These are phyloP conservation scores for Miltochrista miniata DNA, from an alignment of 2,888 invertebrate genomes.

Conservation along the genomic window DNA sequence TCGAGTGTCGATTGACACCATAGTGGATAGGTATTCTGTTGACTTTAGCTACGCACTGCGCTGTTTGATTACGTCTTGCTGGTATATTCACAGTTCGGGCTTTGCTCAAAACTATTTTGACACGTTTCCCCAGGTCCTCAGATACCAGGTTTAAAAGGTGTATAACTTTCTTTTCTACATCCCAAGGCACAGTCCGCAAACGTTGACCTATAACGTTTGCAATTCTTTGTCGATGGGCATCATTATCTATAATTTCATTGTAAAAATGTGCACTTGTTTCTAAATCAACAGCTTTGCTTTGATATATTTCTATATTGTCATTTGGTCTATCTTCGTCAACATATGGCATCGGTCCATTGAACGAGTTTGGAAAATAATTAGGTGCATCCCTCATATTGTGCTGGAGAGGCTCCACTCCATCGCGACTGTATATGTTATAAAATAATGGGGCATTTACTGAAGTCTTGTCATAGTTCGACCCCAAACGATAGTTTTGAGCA, in stretches of 20 bases:
- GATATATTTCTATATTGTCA: conserved; percentile 37
- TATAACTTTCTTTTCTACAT: conserved; percentile 21
- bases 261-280: conserved; percentile 89
- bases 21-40: background rate
- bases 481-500: conserved; percentile 61
- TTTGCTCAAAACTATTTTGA: conserved; percentile 1
- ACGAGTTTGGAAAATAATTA: conserved; percentile 97
- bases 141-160: conserved; percentile 8
- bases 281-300: conserved; percentile 52
- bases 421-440: conserved; percentile 53
- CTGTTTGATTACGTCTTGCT: conserved; percentile 9
- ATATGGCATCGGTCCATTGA: conserved; percentile 90
- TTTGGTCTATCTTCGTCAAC: conserved; percentile 64
- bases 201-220: conserved; percentile 16
- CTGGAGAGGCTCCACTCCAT: conserved; percentile 85
- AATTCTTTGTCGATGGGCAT: conserved; percentile 33
- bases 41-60: conserved; percentile 16
- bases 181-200: conserved; percentile 13
- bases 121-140: conserved; percentile 14
- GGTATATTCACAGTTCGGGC: conserved; percentile 8
- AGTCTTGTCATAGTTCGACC: conserved; percentile 57
- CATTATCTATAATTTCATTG: conserved; percentile 55
- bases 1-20: background rate
- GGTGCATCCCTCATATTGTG: conserved; percentile 94
- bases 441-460: conserved; percentile 57